Base-by-base conservation (phyloP, 2,797 vertebrate species). In the Trematomus bernacchii region DNA sequence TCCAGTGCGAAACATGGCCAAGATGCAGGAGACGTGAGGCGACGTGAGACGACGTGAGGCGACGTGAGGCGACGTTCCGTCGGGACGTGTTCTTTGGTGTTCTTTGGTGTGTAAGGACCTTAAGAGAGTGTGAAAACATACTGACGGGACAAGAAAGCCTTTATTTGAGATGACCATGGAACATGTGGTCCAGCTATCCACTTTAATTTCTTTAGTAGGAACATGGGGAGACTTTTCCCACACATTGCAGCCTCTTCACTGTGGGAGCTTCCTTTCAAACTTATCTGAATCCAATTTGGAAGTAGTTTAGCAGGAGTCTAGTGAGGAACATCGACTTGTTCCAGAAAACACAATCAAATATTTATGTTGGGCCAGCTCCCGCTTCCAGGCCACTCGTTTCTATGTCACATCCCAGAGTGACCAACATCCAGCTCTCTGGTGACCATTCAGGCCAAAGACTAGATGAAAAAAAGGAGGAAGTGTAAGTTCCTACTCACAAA, bases 301-400 rank as follows among this genome's bases (percentile, higher is more conserved):
- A 50, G 33, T 40, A 55, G 71, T 82, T 82, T 18, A 46, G 3
- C 33, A 37, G 30, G 44, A 58, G 47, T 48, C 42, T n/a, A 10
- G 44, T 42, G 52, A 76, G 23, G 52, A 47, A 68, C 63, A 52
- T 64, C 16, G 0, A 46, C 73, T 71, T 50, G 65, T 67, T 87
- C 64, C 67, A 66, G 52, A 78, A 73, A 72, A 30, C 54, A 50
- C 27, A 58, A 74, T 88, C 67, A 83, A 76, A 78, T 80, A 80
- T 73, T 84, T 18, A 80, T 76, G 18, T 65, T 16, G 0, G 42
- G 57, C 14, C 54, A 27, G 55, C 57, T 74, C 62, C 19, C 13
- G 58, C 61, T 72, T 71, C 64, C 44, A 55, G 75, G 66, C 57
- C 68, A 33, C 66, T 73, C 15, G 4, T 73, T 67, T 69, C 66